These are phyloP conservation scores for Lampropteryx suffumata DNA, from an alignment of 2,888 invertebrate species.

Conservation along the genomic window DNA sequence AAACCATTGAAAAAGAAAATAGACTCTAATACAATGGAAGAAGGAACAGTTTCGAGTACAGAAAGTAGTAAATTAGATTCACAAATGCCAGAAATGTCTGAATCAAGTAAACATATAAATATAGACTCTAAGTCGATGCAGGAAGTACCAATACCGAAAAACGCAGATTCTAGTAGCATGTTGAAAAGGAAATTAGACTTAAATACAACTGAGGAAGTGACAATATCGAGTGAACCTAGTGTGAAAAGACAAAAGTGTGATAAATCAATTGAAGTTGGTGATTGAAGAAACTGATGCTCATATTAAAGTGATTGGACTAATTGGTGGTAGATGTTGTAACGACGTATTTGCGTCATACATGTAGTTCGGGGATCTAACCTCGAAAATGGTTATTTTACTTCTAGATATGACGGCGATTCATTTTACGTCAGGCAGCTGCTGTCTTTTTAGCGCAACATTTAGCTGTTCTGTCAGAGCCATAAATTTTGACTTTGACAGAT, in stretches of 20 bases:
- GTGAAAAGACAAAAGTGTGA: conserved; percentile 30
- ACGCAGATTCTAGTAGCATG: neutral
- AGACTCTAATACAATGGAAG: conserved; percentile 7
- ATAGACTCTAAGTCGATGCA: neutral
- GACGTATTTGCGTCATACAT: no score
- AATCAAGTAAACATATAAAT: conserved; percentile 2
- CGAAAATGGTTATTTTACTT: no score
- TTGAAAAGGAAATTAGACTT: conserved; percentile 22
- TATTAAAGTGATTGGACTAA: conserved; percentile 1
- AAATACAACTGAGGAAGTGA: conserved; percentile 17
- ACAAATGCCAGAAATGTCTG: neutral
- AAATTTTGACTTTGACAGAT: no score
- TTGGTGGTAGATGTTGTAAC: neutral
- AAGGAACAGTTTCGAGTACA: conserved; percentile 3
- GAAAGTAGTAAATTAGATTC: neutral
- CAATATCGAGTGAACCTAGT: conserved; percentile 24
- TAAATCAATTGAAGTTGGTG: conserved; percentile 29
- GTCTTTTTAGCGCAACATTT: no score
- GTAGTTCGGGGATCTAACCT: no score
- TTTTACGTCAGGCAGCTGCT: no score
- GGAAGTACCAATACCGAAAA: neutral
- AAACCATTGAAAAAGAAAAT: conserved; percentile 10
- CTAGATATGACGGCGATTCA: no score
- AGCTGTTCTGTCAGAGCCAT: no score
- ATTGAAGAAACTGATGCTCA: conserved; percentile 20